Evolutionary conservation across 2,797 vertebrate species (phyloP).

Genomic region (Coregonus sp.): DNA sequence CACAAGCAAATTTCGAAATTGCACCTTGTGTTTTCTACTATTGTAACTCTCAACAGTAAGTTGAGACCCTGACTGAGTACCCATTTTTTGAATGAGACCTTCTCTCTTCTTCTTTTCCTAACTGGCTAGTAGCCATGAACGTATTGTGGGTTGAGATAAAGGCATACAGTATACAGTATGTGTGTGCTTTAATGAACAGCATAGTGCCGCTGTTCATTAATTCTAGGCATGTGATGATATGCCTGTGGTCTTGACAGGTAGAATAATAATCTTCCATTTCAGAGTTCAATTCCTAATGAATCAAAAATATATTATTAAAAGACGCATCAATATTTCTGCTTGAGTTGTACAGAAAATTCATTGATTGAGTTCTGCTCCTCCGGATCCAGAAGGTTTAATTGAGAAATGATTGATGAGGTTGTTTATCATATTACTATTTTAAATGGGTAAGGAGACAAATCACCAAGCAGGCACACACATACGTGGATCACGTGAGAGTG

Average conservation of each 20-base stretch:
- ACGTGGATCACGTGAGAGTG: not conserved
- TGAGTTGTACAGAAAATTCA: not conserved
- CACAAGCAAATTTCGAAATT: too few species aligned
- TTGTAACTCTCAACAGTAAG: too few species aligned
- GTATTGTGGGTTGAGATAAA: not conserved
- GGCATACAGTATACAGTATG: not conserved
- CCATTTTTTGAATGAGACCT: not conserved
- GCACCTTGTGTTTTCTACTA: too few species aligned
- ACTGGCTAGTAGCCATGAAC: not conserved
- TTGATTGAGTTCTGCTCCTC: slow-evolving; percentile 4
- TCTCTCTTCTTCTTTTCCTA: not conserved
- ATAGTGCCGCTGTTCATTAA: slow-evolving; percentile 18
- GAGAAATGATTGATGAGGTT: slow-evolving; percentile 9
- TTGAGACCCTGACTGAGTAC: too few species aligned
- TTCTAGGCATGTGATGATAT: slow-evolving; percentile 3
- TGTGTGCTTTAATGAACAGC: slow-evolving; percentile 19
- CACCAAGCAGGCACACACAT: not conserved
- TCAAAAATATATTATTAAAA: slow-evolving; percentile 1
- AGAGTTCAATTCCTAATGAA: not conserved
- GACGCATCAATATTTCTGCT: not conserved
- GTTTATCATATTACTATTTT: not conserved
- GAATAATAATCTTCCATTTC: slow-evolving; percentile 10
- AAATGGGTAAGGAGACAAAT: not conserved
- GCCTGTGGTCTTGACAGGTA: slow-evolving; percentile 13
- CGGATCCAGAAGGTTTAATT: slow-evolving; percentile 3